A percentile compares a stretch with the other conserved stretches of the same genome.
phyloP scores from a whole-genome alignment of 1,140 invertebrate species.

The Monochamus saltuarius region DNA sequence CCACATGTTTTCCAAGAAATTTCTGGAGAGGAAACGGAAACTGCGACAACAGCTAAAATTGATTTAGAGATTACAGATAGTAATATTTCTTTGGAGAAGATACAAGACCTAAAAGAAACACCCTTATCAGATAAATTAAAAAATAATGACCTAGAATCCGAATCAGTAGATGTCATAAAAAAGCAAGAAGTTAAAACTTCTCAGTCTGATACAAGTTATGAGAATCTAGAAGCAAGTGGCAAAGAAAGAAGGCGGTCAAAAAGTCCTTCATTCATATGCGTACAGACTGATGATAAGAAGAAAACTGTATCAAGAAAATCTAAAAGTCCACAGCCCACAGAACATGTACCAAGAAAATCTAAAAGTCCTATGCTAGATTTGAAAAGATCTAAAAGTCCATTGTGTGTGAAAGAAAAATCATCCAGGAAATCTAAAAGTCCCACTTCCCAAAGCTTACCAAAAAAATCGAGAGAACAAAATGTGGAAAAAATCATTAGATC shows the following conservation, averaged over 20 bases:
- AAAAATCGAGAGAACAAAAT: neutral
- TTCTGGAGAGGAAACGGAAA: too few relatives aligned
- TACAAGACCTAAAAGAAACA: conserved; percentile 6
- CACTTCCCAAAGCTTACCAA: neutral
- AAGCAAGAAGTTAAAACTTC: conserved; percentile 1
- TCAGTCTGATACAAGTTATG: neutral
- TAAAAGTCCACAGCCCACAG: conserved; percentile 6
- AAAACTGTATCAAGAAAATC: conserved; percentile 11
- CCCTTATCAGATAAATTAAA: conserved; percentile 13
- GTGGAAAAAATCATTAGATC: neutral
- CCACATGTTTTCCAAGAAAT: too few relatives aligned
- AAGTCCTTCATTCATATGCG: neutral
- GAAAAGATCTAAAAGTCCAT: neutral
- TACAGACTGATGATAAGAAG: conserved; percentile 7
- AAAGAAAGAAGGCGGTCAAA: neutral
- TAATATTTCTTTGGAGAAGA: neutral
- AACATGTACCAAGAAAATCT: conserved; percentile 17
- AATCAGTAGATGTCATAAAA: conserved; percentile 9
- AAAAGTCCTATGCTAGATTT: conserved; percentile 16
- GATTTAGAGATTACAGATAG: too few relatives aligned
- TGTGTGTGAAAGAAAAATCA: neutral
- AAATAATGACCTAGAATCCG: too few relatives aligned
- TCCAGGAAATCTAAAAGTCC: neutral
- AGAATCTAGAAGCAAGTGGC: neutral
- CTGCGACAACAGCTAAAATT: too few relatives aligned